These are phyloP conservation scores for Callipepla californica DNA, from an alignment of 2,113 vertebrate genomes.

Conservation along the genomic window DNA sequence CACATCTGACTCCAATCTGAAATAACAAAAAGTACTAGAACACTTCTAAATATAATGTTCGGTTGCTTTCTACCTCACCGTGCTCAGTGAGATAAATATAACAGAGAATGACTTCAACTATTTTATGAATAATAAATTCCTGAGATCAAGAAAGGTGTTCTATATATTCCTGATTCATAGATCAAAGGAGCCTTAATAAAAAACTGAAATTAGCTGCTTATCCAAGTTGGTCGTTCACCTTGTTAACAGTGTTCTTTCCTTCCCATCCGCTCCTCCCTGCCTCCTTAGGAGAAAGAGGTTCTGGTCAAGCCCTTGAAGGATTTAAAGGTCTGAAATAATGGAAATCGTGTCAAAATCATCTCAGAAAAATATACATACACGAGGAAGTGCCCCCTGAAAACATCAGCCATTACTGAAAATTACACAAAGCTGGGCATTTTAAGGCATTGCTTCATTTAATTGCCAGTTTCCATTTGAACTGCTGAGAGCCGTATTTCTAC, in stretches of 20 bases:
- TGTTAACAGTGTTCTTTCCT: not conserved
- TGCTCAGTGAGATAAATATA: not conserved
- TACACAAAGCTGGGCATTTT: not conserved
- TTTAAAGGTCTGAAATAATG: not conserved
- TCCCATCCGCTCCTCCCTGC: not conserved
- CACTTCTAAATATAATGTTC: not conserved
- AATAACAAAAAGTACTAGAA: not conserved
- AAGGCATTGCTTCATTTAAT: slow-evolving; percentile 44
- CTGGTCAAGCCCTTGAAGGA: slow-evolving; percentile 1
- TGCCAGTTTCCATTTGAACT: slow-evolving; percentile 45
- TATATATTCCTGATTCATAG: not conserved
- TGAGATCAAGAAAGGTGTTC: not conserved
- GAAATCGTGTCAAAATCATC: slow-evolving; percentile 6
- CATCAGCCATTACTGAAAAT: not conserved
- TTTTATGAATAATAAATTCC: not conserved
- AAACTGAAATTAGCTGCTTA: not conserved
- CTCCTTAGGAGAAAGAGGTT: not conserved
- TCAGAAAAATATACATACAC: not conserved
- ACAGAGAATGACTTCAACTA: not conserved
- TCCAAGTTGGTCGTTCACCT: not conserved
- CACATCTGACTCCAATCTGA: not conserved
- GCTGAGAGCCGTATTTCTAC: not conserved
- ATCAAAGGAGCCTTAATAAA: slow-evolving; percentile 4
- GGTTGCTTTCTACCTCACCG: not conserved
- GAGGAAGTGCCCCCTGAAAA: not conserved